phyloP scores from a whole-genome alignment of 2,888 invertebrate species.

The Hylaea fasciaria region DNA sequence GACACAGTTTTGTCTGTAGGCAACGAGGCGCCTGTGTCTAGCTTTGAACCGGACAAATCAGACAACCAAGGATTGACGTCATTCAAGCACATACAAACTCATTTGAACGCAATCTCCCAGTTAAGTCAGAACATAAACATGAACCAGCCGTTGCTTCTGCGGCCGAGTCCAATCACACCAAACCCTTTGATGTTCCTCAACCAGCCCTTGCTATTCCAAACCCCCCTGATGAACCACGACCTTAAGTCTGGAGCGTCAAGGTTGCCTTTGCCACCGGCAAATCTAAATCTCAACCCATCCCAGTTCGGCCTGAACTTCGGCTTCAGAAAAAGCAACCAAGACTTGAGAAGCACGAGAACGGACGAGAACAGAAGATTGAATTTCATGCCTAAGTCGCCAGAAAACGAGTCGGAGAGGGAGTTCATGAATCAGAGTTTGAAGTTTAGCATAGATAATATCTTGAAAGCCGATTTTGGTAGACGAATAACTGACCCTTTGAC shows the following conservation, averaged over 20 bases:
- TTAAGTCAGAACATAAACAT: slow-evolving; percentile 82
- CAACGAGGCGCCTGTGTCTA: slow-evolving; percentile 87
- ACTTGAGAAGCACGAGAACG: slow-evolving; percentile 53
- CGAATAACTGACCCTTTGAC: slow-evolving; percentile 88
- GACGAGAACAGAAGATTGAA: slow-evolving; percentile 67
- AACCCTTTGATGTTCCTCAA: slow-evolving; percentile 82
- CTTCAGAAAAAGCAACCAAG: slow-evolving; percentile 54
- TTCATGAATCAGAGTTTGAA: slow-evolving; percentile 86
- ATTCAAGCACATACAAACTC: slow-evolving; percentile 88
- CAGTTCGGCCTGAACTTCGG: slow-evolving; percentile 72
- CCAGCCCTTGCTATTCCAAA: slow-evolving; percentile 76
- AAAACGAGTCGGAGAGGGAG: slow-evolving; percentile 71
- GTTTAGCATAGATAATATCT: slow-evolving; percentile 94
- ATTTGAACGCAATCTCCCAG: slow-evolving; percentile 88
- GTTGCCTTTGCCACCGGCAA: slow-evolving; percentile 66
- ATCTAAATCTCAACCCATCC: slow-evolving; percentile 56
- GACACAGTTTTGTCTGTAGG: slow-evolving; percentile 93
- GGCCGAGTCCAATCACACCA: slow-evolving; percentile 80
- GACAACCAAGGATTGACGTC: slow-evolving; percentile 77
- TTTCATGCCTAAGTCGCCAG: slow-evolving; percentile 70
- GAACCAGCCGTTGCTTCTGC: slow-evolving; percentile 71
- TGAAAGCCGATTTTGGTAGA: slow-evolving; percentile 93
- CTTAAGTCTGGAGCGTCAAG: slow-evolving; percentile 63
- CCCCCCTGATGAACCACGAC: slow-evolving; percentile 71
- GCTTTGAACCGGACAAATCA: slow-evolving; percentile 56